Percentiles rank a stretch among this genome's conserved stretches.
Evolutionary conservation across 2,888 invertebrate genomes (phyloP).

Genomic region (Rambutsinella grinnellia): DNA sequence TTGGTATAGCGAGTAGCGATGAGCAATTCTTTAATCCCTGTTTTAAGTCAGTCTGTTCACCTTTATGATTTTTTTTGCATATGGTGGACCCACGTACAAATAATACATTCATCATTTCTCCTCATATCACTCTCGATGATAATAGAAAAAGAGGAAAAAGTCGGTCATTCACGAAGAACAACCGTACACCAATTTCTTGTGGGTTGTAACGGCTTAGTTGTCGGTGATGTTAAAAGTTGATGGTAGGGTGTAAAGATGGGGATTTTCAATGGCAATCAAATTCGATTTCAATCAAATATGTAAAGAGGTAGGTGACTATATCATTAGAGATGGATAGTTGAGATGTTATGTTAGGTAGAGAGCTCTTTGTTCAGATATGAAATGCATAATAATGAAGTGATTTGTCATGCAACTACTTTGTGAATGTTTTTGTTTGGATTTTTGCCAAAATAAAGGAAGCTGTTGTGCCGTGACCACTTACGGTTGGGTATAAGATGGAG

Average conservation of each 20-base stretch:
- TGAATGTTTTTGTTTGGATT: neutral
- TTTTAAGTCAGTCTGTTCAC: neutral
- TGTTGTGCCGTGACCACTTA: neutral
- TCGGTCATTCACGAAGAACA: constrained; percentile 14
- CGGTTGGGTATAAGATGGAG: neutral
- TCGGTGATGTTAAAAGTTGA: too few relatives aligned
- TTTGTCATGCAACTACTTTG: neutral
- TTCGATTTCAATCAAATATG: constrained; percentile 27
- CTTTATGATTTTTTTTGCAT: neutral
- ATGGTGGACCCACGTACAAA: neutral
- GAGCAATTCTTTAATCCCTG: neutral
- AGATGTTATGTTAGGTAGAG: too few relatives aligned
- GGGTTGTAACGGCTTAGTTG: neutral
- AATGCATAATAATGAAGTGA: neutral
- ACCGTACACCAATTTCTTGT: neutral
- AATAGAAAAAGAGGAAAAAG: constrained; percentile 17
- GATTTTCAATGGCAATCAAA: constrained; percentile 17
- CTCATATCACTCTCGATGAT: constrained; percentile 35
- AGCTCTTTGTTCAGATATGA: too few relatives aligned
- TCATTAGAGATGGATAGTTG: too few relatives aligned
- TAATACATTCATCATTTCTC: neutral
- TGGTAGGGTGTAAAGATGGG: neutral
- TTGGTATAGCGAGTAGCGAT: neutral
- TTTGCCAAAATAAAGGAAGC: neutral
- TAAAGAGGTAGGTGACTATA: too few relatives aligned